phyloP scores from a whole-genome alignment of 2,113 vertebrate species.

The Camelus dromedarius region DNA sequence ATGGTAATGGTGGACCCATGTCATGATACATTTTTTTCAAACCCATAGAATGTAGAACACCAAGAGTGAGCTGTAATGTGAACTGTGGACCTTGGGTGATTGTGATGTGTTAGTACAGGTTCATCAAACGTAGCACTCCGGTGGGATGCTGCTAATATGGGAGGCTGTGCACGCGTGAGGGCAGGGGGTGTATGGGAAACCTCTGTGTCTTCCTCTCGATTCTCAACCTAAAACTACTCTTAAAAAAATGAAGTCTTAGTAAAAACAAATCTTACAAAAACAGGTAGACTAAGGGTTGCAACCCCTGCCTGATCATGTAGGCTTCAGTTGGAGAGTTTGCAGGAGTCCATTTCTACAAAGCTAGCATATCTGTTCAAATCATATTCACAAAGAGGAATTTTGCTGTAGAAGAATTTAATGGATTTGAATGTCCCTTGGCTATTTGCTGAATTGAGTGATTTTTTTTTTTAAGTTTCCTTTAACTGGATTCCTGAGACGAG shows the following conservation, averaged over 20 bases:
- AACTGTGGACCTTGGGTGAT: background rate
- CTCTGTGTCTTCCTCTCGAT: background rate
- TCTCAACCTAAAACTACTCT: background rate
- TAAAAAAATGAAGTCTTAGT: background rate
- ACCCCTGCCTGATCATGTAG: background rate
- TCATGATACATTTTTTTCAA: background rate
- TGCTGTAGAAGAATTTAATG: background rate
- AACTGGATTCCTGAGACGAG: background rate
- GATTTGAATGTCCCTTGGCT: background rate
- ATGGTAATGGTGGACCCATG: rapidly evolving
- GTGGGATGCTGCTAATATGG: too few relatives aligned
- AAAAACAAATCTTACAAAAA: background rate
- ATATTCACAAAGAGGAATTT: background rate
- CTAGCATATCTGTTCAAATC: background rate
- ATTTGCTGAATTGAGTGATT: conserved; percentile 20
- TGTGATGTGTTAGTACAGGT: rapidly evolving
- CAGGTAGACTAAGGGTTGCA: background rate
- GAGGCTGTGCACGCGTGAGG: rapidly evolving
- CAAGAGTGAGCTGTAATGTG: background rate
- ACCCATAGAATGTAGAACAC: background rate
- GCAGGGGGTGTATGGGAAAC: background rate
- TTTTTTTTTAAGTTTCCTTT: background rate
- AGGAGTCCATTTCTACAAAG: background rate
- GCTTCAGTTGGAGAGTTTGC: background rate
- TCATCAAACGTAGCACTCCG: rapidly evolving